Evolutionary conservation across 2,797 vertebrate species (phyloP).

Genomic region (Crocidura indochinensis): DNA sequence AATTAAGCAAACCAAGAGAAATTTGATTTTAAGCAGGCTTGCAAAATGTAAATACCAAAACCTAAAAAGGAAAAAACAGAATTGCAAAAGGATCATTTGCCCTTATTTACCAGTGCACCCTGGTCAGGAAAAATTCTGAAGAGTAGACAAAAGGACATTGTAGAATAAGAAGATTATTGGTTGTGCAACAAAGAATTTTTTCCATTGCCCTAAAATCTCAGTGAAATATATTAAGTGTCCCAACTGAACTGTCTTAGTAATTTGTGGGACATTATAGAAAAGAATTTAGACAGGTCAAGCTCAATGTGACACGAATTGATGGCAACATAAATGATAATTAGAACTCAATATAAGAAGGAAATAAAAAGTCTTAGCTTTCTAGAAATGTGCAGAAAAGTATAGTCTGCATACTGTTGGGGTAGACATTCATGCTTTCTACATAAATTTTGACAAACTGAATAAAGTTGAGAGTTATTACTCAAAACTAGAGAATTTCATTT

Average conservation of each 20-base stretch:
- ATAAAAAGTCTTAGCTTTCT: not conserved
- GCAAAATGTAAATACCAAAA: not conserved
- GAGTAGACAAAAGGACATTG: not conserved
- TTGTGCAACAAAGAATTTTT: not conserved
- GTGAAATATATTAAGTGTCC: not conserved
- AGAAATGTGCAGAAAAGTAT: not conserved
- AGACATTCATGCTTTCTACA: not conserved
- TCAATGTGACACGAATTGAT: not conserved
- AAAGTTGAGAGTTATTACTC: not conserved
- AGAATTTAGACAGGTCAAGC: not conserved
- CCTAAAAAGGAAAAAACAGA: not conserved
- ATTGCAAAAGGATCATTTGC: not conserved
- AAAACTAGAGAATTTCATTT: not conserved
- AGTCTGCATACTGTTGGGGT: not conserved
- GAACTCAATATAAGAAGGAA: not conserved
- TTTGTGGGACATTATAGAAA: not conserved
- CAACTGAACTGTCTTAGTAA: too few species aligned
- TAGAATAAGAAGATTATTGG: not conserved
- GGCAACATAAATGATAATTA: not conserved
- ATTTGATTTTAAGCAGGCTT: not conserved
- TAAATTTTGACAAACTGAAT: conserved; percentile 9
- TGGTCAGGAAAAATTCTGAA: not conserved
- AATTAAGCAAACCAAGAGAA: not conserved
- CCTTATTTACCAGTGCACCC: not conserved
- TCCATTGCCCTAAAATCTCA: conserved; percentile 6